Evolutionary conservation across 2,888 invertebrate genomes (phyloP), one percentile per base, ranked within the genome.

Genomic region (Cremastinae sp.): DNA sequence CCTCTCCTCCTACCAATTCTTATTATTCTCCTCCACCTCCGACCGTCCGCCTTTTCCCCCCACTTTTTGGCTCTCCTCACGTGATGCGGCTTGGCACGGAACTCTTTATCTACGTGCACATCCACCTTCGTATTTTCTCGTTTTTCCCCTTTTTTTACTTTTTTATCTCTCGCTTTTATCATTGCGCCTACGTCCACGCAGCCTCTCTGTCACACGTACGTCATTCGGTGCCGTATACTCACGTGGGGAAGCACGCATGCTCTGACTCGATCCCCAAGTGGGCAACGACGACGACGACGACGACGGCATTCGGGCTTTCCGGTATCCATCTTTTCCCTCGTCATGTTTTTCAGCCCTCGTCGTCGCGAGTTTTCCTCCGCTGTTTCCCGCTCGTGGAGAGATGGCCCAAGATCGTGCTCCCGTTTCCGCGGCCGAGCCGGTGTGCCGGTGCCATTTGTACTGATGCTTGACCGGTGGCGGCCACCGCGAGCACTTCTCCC

Each of bases 381-480:
- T 47, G 47, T 47, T 34, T 61, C 14, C 16, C 8, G 10, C 45
- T 12, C 18, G 20, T 12, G 59, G 22, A 43, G 12, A 20, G 41
- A 8, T 86, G 85, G 83, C 54, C 43, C 78, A 56, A 41, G 49
- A 64, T 54, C 62, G 49, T 58, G 41, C 75, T 54, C 68, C 78
- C 77, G 69, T 74, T 71, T 73, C 68, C 59, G 72, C 72, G 81
- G 80, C 91, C 88, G 83, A 83, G 82, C 80, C 83, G 80, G 84
- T 87, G 83, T 88, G 85, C 84, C 70, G 66, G 74, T 78, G 70
- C 77, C 79, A 61, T 79, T 71, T 62, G 81, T 75, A 64, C 80
- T 79, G 68, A 85, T 86, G 77, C 81, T 83, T 79, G 81, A 82
- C 82, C 81, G 82, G 28, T 28, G 28, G 82, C 85, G 84, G 73